phyloP scores from a whole-genome alignment of 2,888 invertebrate genomes.

The Chaetogeoica ovagalla region DNA sequence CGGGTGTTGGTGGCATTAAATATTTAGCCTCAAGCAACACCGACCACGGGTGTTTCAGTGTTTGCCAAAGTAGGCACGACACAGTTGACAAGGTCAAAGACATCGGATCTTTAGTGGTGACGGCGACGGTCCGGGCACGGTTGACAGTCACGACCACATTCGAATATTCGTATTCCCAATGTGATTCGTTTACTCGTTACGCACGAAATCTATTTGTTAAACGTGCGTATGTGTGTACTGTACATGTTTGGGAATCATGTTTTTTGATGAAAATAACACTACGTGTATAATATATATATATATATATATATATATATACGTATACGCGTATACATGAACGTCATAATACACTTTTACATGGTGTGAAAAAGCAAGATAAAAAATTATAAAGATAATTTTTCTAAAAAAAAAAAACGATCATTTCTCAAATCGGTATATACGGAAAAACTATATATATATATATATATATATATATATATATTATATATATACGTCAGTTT shows the following conservation, averaged over 20 bases:
- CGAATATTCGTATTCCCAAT: slow-evolving; percentile 24
- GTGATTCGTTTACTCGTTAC: slow-evolving; percentile 43
- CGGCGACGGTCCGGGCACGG: slow-evolving; percentile 22
- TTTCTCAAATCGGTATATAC: neutral
- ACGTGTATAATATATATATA: neutral
- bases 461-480: too few relatives aligned
- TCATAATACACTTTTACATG: neutral
- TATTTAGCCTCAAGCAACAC: neutral
- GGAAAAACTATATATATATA: neutral
- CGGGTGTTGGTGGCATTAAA: neutral
- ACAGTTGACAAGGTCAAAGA: slow-evolving; percentile 46
- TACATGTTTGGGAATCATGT: slow-evolving; percentile 11
- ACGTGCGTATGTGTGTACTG: neutral
- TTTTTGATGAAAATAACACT: slow-evolving; percentile 21
- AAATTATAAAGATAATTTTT: neutral
- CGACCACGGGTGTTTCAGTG: neutral
- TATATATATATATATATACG: too few relatives aligned
- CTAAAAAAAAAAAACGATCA: neutral
- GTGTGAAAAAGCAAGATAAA: neutral
- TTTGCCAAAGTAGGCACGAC: slow-evolving; percentile 19
- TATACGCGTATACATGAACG: neutral
- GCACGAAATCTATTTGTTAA: slow-evolving; percentile 18
- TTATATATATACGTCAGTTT: neutral
- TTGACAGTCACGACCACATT: slow-evolving; percentile 50
- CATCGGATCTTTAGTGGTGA: neutral